Percentiles rank a stretch among this genome's conserved stretches.
Conservation (phyloP, 2,797 vertebrate species). For the Leptoclinus maculatus region DNA sequence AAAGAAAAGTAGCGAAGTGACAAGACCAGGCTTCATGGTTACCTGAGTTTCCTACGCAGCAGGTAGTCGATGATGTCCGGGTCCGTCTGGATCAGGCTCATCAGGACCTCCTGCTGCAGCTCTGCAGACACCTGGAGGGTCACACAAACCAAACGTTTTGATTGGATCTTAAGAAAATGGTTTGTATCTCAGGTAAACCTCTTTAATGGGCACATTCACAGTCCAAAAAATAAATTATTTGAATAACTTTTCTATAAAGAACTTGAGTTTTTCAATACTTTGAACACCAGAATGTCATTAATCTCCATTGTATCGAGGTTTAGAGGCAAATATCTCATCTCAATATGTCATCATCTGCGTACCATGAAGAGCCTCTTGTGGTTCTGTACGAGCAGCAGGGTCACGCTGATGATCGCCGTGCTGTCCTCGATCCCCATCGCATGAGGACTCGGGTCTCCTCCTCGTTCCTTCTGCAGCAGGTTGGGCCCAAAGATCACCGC, state of each 20-base stretch:
- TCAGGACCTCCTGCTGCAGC: constrained; percentile 89
- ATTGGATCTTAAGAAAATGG: too few species aligned
- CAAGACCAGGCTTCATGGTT: constrained; percentile 22
- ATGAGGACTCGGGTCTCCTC: constrained; percentile 70
- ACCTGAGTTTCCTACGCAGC: constrained; percentile 88
- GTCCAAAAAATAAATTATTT: too few species aligned
- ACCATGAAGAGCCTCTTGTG: constrained; percentile 89
- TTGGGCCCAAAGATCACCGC: constrained; percentile 95
- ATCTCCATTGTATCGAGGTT: background rate
- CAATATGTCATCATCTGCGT: background rate
- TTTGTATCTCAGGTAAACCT: background rate
- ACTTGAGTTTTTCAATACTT: too few species aligned
- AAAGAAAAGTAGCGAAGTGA: too few species aligned
- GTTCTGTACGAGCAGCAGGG: constrained; percentile 90
- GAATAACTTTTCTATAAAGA: too few species aligned
- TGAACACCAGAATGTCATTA: background rate
- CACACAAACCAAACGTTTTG: background rate
- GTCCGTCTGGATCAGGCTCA: constrained; percentile 92
- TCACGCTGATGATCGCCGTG: constrained; percentile 88
- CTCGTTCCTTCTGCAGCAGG: constrained; percentile 89
- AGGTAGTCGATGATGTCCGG: constrained; percentile 94
- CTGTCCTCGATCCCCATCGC: constrained; percentile 90
- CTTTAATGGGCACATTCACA: too few species aligned
- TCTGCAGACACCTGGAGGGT: constrained; percentile 88
- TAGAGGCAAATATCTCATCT: background rate